Percentiles rank a stretch among this genome's conserved stretches.
Evolutionary conservation across 2,113 vertebrate species (phyloP).

Genomic region (Arizona elegans): DNA sequence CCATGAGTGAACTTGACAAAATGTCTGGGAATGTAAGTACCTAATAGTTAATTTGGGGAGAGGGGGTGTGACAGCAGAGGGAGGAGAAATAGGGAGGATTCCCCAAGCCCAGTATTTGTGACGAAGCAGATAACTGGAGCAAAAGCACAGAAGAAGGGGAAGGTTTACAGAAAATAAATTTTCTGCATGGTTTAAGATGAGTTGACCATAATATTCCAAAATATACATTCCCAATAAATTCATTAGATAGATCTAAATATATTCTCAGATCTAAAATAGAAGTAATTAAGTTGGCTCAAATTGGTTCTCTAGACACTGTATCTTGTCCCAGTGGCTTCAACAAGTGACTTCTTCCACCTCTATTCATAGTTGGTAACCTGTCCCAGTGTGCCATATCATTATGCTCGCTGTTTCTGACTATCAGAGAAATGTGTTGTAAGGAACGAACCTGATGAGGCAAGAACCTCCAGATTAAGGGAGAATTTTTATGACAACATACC

Average conservation of each 20-base stretch:
- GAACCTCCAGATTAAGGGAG: background rate
- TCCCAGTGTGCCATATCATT: background rate
- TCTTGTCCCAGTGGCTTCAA: background rate
- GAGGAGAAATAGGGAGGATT: background rate
- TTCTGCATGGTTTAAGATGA: background rate
- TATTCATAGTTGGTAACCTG: background rate
- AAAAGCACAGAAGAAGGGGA: background rate
- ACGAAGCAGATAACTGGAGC: background rate
- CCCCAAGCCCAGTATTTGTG: background rate
- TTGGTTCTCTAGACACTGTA: background rate
- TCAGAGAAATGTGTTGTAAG: background rate
- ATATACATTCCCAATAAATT: background rate
- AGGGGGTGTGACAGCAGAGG: background rate
- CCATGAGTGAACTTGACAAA: constrained; percentile 97
- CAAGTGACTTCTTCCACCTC: background rate
- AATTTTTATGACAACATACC: background rate
- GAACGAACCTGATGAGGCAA: background rate
- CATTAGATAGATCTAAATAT: background rate
- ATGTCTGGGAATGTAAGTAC: constrained; percentile 95
- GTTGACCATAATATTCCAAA: background rate
- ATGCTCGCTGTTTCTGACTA: background rate
- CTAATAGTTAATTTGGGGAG: constrained; percentile 12
- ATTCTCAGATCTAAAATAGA: background rate
- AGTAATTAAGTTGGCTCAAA: background rate
- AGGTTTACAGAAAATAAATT: background rate